Conservation (phyloP, 1,140 invertebrate genomes). For the Dinoponera quadriceps region DNA sequence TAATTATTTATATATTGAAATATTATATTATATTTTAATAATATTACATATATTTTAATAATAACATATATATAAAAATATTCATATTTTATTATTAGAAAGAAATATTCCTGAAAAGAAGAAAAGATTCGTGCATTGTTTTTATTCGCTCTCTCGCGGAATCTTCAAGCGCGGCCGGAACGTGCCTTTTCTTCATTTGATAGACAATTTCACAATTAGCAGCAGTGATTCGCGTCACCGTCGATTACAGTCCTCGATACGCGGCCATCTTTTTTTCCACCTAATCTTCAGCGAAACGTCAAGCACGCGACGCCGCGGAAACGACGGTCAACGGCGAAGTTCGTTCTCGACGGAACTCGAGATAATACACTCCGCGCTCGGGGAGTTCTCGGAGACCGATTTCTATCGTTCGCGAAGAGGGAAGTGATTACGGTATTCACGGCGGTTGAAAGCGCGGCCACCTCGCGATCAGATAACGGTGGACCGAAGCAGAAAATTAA, state of each 20-base stretch:
- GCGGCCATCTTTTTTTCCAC: background rate
- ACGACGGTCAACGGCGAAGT: constrained; percentile 46
- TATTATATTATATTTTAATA: too few species aligned
- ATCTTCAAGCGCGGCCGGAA: too few species aligned
- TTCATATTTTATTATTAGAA: too few species aligned
- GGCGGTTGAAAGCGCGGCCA: background rate
- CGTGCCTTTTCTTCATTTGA: background rate
- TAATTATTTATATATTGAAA: too few species aligned
- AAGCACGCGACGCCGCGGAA: constrained; percentile 23
- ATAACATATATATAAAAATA: too few species aligned
- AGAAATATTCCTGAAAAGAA: too few species aligned
- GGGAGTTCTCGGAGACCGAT: constrained; percentile 45
- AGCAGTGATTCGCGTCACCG: background rate
- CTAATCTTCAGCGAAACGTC: constrained; percentile 12
- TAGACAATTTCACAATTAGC: background rate
- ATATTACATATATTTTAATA: too few species aligned
- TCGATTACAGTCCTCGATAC: constrained; percentile 22
- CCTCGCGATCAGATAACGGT: constrained; percentile 41
- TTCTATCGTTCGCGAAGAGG: constrained; percentile 16
- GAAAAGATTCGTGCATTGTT: too few species aligned
- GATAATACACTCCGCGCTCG: constrained; percentile 31
- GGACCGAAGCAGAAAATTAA: constrained; percentile 46
- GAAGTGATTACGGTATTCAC: constrained; percentile 20
- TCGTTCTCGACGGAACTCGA: constrained; percentile 9
- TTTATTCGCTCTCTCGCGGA: too few species aligned